Base-by-base conservation (phyloP, 1,140 invertebrate species). In the Trichonephila clavata region DNA sequence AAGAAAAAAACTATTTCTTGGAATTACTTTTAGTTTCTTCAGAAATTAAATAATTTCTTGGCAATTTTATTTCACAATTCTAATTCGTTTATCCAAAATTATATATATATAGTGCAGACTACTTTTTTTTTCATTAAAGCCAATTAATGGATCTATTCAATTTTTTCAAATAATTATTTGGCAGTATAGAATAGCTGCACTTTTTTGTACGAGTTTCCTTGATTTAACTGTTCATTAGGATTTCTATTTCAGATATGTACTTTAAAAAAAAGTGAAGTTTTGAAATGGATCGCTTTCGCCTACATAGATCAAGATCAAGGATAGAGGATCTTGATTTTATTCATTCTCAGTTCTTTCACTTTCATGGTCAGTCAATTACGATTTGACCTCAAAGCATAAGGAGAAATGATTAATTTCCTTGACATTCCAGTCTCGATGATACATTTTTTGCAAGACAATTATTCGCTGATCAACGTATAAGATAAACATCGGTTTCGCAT, bases 321-420 rank as follows among this genome's bases (percentile, higher is more conserved):
- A 21, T 84, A 84, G 13, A 59, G 13, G 39, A 84, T 84, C 81
- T 84, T 59, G 50, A 84, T 84, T 84, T 57, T 59, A 84, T 84
- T 84, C 81, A 84, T 84, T 84, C 81, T 84, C 81, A 84, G 81
- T 57, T 84, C 39, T 84, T 84, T 84, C 39, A 84, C 81, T 84
- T 84, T 84, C 81, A 84, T 84, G 81, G 81, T 84, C 81, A 84
- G 50, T 59, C 43, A 84, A 84, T 84, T 84, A 84, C 43, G 7
- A n/a, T 84, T 84, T 32, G 43, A 59, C 81, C 81, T 84, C 81
- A 21, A 84, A 84, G 50, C 81, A 77, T 77, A 77, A 77, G 71
- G 6, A 77, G 71, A 77, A 77, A 77, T 77, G 71, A 77, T 77
- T 77, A 27, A 77, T 77, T 77, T 77, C 27, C 71, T 77, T 77